Evolutionary conservation across 2,797 vertebrate genomes (phyloP), one percentile per base, ranked within the genome.

Genomic region (Neosilurus mollespiculum): DNA sequence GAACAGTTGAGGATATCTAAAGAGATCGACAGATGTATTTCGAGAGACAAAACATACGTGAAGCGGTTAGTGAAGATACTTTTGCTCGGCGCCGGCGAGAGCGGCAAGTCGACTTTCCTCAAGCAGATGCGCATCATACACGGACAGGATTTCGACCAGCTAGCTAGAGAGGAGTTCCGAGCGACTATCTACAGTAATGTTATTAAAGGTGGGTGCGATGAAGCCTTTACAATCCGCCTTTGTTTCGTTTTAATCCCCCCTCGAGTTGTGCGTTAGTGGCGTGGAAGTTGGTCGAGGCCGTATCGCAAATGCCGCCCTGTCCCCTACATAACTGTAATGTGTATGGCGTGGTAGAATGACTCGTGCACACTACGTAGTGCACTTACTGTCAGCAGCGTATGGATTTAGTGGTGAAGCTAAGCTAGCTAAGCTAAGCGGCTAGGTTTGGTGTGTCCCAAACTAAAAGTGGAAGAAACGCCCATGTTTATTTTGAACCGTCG

Each of bases 81-180:
- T 79, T 90, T 99, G 83, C 96, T 99, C 69, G 97, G 97, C 86
- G 97, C 97, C n/a, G 97, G 97, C 58, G 97, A 99, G 92, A 99
- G 97, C 94, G 97, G 97, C 94, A 98, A 99, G 94, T 97, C 96
- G 88, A 99, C 97, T 88, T 99, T 99, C 94, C 96, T 99, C 83
- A 98, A 98, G 93, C 97, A 99, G 96, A 99, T 98, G 97, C 94
- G 97, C 91, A 98, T 98, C 94, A 98, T 98, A 91, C 97, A 98
- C 72, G 97, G 97, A 30, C 94, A 96, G 91, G 97, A 98, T 92
- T 98, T 97, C 95, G 97, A 98, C 87, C 95, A 96, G 89, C 91
- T 93, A 92, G 96, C 97, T 89, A 96, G 96, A 62, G 96, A 97
- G 89, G 97, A 99, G 79, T 98, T 99, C 95, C 93, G 94, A 89